Conservation (phyloP, 2,797 vertebrate species). For the Malurus splendens region DNA sequence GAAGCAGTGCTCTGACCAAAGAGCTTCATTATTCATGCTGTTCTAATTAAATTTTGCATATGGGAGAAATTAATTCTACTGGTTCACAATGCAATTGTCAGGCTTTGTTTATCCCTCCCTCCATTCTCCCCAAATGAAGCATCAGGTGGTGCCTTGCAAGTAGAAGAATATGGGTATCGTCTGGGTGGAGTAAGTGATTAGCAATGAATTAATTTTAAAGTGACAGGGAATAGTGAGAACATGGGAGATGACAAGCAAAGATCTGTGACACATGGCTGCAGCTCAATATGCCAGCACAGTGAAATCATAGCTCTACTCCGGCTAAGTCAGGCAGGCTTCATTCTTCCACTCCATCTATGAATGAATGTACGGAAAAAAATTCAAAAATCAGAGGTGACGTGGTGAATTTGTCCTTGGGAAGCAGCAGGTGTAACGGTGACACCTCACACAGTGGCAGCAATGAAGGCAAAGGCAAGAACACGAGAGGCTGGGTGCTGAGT, state of each 20-base stretch:
- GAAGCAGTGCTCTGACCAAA: neutral
- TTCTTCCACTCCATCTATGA: neutral
- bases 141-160: neutral
- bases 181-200: conserved; percentile 43
- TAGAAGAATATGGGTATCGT: neutral
- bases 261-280: conserved; percentile 58
- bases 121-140: neutral
- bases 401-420: conserved; percentile 2
- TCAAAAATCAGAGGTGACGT: neutral
- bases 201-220: conserved; percentile 40
- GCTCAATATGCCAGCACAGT: conserved; percentile 16
- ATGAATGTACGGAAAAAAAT: neutral
- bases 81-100: neutral
- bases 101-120: neutral
- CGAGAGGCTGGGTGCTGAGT: neutral
- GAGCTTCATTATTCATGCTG: neutral
- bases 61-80: neutral
- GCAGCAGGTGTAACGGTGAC: neutral
- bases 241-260: conserved; percentile 46
- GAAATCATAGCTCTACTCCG: conserved; percentile 27
- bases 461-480: neutral
- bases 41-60: neutral
- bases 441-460: neutral
- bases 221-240: neutral
- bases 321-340: neutral